Evolutionary conservation across 2,888 invertebrate species (phyloP).

Genomic region (Microchrysa polita): DNA sequence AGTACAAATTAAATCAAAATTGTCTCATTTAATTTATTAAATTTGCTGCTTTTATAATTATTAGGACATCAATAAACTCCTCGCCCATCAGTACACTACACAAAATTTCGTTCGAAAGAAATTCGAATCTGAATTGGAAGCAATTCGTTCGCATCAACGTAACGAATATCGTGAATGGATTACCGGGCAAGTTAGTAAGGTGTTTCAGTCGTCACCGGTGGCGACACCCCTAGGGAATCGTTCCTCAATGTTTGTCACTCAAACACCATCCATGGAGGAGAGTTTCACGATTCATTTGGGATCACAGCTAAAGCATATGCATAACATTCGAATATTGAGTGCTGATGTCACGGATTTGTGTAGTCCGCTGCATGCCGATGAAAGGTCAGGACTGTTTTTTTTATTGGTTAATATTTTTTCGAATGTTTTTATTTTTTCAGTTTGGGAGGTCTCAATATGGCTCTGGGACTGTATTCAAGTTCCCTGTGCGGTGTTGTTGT

Average conservation of each 20-base stretch:
- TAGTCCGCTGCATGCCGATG: constrained; percentile 66
- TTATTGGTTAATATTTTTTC: not conserved
- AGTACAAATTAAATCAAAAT: not conserved
- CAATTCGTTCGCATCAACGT: constrained; percentile 84
- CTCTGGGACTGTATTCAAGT: constrained; percentile 91
- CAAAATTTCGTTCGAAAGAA: constrained; percentile 86
- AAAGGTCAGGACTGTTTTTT: constrained; percentile 54
- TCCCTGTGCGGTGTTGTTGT: constrained; percentile 90
- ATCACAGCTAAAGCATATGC: constrained; percentile 98
- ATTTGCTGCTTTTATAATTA: constrained; percentile 5
- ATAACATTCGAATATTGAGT: constrained; percentile 92
- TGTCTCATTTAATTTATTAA: constrained; percentile 5
- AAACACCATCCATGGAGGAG: constrained; percentile 77
- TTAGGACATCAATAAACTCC: constrained; percentile 81
- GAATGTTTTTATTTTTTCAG: constrained; percentile 54
- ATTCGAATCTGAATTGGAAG: constrained; percentile 86
- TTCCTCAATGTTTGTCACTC: constrained; percentile 64
- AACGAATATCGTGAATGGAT: constrained; percentile 91
- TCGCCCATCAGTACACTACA: constrained; percentile 82
- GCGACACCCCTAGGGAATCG: constrained; percentile 61
- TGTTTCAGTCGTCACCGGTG: constrained; percentile 59
- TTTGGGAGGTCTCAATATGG: constrained; percentile 79
- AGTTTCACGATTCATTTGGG: constrained; percentile 98
- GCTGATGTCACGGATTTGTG: constrained; percentile 86
- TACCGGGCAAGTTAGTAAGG: constrained; percentile 65